phyloP scores from a whole-genome alignment of 2,888 invertebrate species.

The Frankliniella intonsa region DNA sequence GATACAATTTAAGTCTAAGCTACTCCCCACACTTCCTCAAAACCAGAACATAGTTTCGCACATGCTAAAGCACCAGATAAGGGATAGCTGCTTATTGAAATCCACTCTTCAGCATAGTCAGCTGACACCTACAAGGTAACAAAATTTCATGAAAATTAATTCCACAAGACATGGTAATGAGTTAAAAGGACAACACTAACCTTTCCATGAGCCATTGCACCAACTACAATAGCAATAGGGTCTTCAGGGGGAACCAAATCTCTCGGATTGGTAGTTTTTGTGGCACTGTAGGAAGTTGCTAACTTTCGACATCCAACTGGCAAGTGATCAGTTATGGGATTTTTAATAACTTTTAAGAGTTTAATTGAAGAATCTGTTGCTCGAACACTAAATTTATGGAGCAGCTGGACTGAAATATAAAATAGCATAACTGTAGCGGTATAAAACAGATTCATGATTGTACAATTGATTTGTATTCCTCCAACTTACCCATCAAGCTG shows the following conservation, averaged over 20 bases:
- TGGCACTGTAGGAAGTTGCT: slow-evolving; percentile 83
- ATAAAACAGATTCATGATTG: slow-evolving; percentile 28
- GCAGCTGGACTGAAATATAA: slow-evolving; percentile 75
- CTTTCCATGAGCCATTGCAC: slow-evolving; percentile 97
- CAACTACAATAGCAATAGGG: slow-evolving; percentile 85
- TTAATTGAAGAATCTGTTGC: slow-evolving; percentile 86
- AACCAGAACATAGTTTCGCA: slow-evolving; percentile 88
- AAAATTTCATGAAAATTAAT: slow-evolving; percentile 8
- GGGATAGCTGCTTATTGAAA: slow-evolving; percentile 94
- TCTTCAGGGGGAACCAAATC: slow-evolving; percentile 77
- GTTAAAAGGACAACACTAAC: slow-evolving; percentile 51
- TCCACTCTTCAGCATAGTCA: slow-evolving; percentile 85
- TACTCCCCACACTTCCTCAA: slow-evolving; percentile 90
- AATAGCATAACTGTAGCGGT: slow-evolving; percentile 31
- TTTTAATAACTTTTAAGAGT: slow-evolving; percentile 91
- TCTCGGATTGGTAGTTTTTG: slow-evolving; percentile 61
- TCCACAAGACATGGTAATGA: not conserved
- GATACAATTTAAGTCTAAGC: slow-evolving; percentile 45
- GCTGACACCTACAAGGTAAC: slow-evolving; percentile 52
- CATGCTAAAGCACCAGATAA: slow-evolving; percentile 95
- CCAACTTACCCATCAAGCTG: slow-evolving; percentile 79
- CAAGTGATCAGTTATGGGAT: slow-evolving; percentile 89
- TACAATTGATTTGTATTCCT: not conserved
- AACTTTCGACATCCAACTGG: slow-evolving; percentile 91
- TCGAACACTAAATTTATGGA: slow-evolving; percentile 89